Conservation (phyloP, 2,888 invertebrate species). For the Dasypogon diadema region DNA sequence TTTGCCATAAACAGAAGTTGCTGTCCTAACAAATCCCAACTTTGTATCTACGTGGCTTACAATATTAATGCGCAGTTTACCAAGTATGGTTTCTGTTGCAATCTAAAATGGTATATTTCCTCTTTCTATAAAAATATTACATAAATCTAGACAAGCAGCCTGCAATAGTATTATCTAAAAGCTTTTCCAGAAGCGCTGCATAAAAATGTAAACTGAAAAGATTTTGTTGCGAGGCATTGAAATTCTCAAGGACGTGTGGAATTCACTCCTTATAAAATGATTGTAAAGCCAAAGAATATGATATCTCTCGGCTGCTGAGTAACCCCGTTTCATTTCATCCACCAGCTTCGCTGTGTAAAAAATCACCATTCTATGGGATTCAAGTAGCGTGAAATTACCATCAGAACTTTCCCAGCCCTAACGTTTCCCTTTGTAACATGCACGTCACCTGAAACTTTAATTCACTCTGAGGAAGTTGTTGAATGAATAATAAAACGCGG, state of each 20-base stretch:
- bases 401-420: neutral
- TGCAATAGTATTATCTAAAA: too few relatives aligned
- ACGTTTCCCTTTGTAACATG: neutral
- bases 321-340: neutral
- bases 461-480: neutral
- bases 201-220: neutral
- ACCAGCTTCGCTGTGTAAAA: neutral
- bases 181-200: too few relatives aligned
- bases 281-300: neutral
- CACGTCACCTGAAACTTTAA: constrained; percentile 23
- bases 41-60: too few relatives aligned
- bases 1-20: too few relatives aligned
- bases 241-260: neutral
- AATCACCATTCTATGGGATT: neutral
- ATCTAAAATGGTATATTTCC: too few relatives aligned
- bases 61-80: too few relatives aligned
- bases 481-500: constrained; percentile 27
- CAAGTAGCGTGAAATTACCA: neutral
- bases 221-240: neutral
- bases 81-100: too few relatives aligned
- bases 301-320: neutral
- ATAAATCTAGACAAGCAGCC: too few relatives aligned
- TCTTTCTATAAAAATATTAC: too few relatives aligned
- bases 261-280: neutral
- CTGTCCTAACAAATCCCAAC: too few relatives aligned